Evolutionary conservation across 1,140 invertebrate species (phyloP).

Genomic region (Harpegnathos saltator): DNA sequence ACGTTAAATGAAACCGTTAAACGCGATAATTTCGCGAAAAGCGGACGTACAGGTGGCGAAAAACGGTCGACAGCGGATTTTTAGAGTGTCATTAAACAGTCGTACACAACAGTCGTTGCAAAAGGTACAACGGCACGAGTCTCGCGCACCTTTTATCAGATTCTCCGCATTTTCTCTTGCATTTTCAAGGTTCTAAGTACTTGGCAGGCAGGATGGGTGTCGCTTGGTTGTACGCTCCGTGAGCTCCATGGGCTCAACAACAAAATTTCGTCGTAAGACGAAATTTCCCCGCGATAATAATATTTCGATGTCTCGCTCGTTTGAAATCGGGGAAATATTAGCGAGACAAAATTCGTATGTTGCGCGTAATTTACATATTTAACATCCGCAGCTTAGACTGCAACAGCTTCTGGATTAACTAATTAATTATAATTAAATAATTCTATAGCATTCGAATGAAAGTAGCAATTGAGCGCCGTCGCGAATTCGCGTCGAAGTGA

Average conservation of each 20-base stretch:
- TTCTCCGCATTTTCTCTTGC: background rate
- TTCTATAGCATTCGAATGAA: background rate
- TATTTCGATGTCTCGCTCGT: background rate
- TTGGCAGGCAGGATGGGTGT: background rate
- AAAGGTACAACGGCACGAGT: background rate
- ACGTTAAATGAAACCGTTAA: slow-evolving; percentile 43
- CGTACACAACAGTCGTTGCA: too few relatives aligned
- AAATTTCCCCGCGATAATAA: background rate
- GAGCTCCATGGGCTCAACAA: background rate
- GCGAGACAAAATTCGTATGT: background rate
- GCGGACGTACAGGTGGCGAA: background rate
- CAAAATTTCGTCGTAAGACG: too few relatives aligned
- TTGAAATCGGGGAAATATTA: background rate
- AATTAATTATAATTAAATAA: background rate
- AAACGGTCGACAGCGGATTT: background rate
- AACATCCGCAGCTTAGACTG: too few relatives aligned
- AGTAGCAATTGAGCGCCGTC: background rate
- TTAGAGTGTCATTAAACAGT: background rate
- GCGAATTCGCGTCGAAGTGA: background rate
- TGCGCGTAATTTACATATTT: too few relatives aligned
- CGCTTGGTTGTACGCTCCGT: too few relatives aligned
- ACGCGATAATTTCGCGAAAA: background rate
- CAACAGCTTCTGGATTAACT: too few relatives aligned
- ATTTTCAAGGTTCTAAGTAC: background rate
- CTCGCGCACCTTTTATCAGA: background rate